Base-by-base conservation (phyloP, 2,797 vertebrate genomes). In the Gymnodraco acuticeps region DNA sequence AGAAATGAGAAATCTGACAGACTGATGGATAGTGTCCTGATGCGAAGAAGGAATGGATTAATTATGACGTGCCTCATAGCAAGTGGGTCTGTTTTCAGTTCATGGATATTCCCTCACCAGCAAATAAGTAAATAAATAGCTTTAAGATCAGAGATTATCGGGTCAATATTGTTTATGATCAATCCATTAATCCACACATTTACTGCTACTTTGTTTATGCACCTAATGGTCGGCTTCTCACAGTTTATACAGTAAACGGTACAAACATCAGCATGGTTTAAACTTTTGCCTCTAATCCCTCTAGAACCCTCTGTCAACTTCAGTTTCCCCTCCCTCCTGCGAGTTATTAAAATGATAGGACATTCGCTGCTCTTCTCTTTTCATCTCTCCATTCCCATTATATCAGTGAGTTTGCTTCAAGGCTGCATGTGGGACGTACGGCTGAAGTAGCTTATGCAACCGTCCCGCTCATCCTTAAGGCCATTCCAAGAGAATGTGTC, bases 371-470 rank as follows among this genome's bases (percentile, higher is more conserved):
- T 43, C 31, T 33, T 23, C 5, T 54, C 20, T 47, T 46, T 16
- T 51, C 46, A 64, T 20, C 60, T 54, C 50, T 80, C 52, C 13
- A 4, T 15, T 69, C 27, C 0, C 41, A 64, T 67, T 2, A 71
- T 50, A 31, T 69, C 60, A 38, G 41, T 12, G 27, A 0, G 15
- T 2, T 46, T 48, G 55, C 61, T 64, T 64, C 46, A 82, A 63
- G 61, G 53, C 60, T 46, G 19, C 41, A 58, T 59, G 52, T 63
- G 66, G 48, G 50, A 59, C 1, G 6, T 13, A 2, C 4, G 23
- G 65, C 67, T 75, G 63, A 52, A 85, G 38, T 23, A 53, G n/a
- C 68, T 86, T 73, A 80, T 67, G 48, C 50, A 70, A 75, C 70
- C 48, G 59, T 72, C 69, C 77, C 15, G 11, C 23, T 59, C n/a